Evolutionary conservation across 2,113 vertebrate genomes (phyloP).

Genomic region (Ciconia maguari): DNA sequence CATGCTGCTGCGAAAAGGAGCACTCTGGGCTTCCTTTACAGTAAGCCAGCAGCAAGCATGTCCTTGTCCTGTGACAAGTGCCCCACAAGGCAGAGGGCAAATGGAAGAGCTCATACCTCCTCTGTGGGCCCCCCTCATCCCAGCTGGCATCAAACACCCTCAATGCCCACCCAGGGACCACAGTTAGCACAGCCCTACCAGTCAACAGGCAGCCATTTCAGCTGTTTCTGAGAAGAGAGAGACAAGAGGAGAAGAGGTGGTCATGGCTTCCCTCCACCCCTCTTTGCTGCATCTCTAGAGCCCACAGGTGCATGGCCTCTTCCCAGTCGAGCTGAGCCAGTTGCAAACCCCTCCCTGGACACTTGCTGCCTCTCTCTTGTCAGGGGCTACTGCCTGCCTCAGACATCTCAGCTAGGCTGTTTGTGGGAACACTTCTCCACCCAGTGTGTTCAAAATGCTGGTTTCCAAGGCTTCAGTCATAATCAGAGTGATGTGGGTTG

Average conservation of each 20-base stretch:
- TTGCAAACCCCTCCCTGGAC: not conserved
- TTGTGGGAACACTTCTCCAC: not conserved
- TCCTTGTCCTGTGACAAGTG: not conserved
- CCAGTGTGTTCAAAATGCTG: not conserved
- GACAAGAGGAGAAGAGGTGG: not conserved
- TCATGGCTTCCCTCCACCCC: not conserved
- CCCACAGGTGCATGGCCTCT: not conserved
- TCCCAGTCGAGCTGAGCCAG: not conserved
- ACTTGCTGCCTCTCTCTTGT: not conserved
- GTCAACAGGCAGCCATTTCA: not conserved
- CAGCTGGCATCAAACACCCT: fast-evolving
- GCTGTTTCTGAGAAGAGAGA: not conserved
- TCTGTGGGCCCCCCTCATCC: not conserved
- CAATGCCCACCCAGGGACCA: not conserved
- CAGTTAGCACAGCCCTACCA: not conserved
- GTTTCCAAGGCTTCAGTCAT: not conserved
- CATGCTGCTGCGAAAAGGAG: not conserved
- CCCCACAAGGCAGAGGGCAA: not conserved
- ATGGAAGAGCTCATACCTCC: not conserved
- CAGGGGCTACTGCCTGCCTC: not conserved
- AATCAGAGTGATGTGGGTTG: not conserved
- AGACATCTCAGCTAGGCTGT: not conserved
- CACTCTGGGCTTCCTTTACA: not conserved
- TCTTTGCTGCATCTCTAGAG: not conserved
- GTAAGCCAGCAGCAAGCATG: not conserved